Percentiles rank a stretch among this genome's conserved stretches.
Conservation (phyloP, 2,888 invertebrate genomes). For the Aplocera efformata region DNA sequence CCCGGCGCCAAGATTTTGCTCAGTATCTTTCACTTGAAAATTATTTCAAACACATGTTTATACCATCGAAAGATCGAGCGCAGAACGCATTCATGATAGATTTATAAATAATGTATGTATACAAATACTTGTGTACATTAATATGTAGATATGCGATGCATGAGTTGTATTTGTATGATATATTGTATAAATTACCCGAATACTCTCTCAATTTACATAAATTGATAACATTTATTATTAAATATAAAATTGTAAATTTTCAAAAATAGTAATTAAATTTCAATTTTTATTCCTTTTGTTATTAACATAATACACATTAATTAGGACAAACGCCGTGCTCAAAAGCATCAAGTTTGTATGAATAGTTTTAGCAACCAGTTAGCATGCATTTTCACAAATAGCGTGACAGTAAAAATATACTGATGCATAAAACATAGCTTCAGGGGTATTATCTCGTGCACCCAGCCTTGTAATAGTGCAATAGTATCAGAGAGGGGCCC, state of each 20-base stretch:
- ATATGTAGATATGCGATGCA: slow-evolving; percentile 1
- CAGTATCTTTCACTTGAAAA: slow-evolving; percentile 36
- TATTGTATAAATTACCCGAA: neutral
- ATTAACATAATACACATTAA: too few relatives aligned
- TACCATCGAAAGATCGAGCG: slow-evolving; percentile 25
- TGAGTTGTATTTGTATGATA: neutral
- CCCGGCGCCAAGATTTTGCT: slow-evolving; percentile 37
- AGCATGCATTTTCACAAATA: too few relatives aligned
- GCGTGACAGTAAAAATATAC: neutral
- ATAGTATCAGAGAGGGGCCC: slow-evolving; percentile 39
- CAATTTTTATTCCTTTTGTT: too few relatives aligned
- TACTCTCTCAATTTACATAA: too few relatives aligned
- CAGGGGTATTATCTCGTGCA: neutral
- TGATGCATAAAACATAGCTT: neutral
- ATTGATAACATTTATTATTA: too few relatives aligned
- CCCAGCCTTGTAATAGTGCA: slow-evolving; percentile 17
- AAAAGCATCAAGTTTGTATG: too few relatives aligned
- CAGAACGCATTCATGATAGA: slow-evolving; percentile 32
- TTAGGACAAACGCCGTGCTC: too few relatives aligned
- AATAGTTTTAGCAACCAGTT: too few relatives aligned
- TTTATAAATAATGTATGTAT: slow-evolving; percentile 33
- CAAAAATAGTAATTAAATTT: too few relatives aligned
- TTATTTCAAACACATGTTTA: slow-evolving; percentile 30
- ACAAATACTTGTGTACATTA: slow-evolving; percentile 1
- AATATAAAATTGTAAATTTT: too few relatives aligned